Evolutionary conservation across 2,888 invertebrate genomes (phyloP).

Genomic region (Pseudanteris insignis): DNA sequence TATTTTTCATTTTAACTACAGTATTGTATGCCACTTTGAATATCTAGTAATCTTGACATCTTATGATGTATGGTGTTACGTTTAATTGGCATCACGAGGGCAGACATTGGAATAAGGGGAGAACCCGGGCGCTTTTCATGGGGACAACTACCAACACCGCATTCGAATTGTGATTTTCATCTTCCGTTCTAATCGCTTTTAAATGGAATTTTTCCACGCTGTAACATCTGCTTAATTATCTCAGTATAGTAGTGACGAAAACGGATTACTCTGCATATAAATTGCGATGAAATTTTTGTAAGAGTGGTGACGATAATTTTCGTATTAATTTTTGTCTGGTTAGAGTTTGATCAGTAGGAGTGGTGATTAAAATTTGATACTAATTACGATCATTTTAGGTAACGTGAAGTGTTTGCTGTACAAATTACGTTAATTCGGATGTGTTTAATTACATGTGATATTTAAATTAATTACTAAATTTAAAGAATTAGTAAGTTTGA

Average conservation of each 20-base stretch:
- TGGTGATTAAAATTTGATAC: too few relatives aligned
- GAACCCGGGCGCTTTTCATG: slow-evolving; percentile 4
- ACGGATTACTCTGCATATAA: slow-evolving; percentile 12
- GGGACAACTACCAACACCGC: slow-evolving; percentile 26
- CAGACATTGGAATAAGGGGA: slow-evolving; percentile 3
- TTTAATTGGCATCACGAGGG: slow-evolving; percentile 38
- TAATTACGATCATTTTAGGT: too few relatives aligned
- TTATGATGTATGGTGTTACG: slow-evolving; percentile 40
- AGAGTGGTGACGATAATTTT: too few relatives aligned
- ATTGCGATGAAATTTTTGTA: too few relatives aligned
- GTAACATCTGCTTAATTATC: slow-evolving; percentile 36
- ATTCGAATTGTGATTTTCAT: slow-evolving; percentile 31
- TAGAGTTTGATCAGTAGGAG: too few relatives aligned
- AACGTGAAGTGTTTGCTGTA: too few relatives aligned
- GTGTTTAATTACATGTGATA: too few relatives aligned
- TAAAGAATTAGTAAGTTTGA: too few relatives aligned
- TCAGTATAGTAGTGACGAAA: slow-evolving; percentile 12
- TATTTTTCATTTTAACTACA: slow-evolving; percentile 36
- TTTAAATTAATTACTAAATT: too few relatives aligned
- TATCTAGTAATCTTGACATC: slow-evolving; percentile 38
- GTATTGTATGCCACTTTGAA: slow-evolving; percentile 36
- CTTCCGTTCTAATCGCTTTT: slow-evolving; percentile 34
- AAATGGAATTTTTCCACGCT: slow-evolving; percentile 30
- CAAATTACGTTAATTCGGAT: too few relatives aligned
- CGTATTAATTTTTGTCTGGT: too few relatives aligned